A percentile compares a stretch with the other conserved stretches of the same genome.
Conservation (phyloP, 2,113 vertebrate species). For the Osmerus eperlanus region DNA sequence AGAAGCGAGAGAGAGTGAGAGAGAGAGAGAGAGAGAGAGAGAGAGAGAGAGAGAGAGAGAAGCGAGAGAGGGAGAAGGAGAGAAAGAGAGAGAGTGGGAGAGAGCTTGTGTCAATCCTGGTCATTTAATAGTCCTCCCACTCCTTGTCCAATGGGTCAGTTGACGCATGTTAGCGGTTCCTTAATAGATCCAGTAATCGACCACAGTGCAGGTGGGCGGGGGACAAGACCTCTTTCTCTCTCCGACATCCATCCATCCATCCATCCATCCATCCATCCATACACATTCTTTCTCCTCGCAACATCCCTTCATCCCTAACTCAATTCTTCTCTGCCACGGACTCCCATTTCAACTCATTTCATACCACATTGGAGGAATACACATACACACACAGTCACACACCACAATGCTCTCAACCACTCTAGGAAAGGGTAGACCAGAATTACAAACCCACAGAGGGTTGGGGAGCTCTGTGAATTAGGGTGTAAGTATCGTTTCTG, state of each 20-base stretch:
- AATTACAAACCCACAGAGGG: conserved; percentile 44
- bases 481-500: conserved; percentile 29
- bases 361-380: conserved; percentile 25
- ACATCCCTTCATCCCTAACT: no score
- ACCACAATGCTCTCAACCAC: background rate
- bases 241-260: no score
- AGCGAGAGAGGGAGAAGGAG: conserved; percentile 12
- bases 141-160: conserved; percentile 56
- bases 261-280: no score
- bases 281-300: no score
- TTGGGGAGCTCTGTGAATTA: conserved; percentile 40
- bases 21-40: background rate
- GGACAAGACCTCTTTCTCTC: conserved; percentile 5
- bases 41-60: conserved; percentile 12
- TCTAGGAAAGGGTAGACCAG: background rate
- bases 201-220: conserved; percentile 36
- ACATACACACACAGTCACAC: conserved; percentile 25
- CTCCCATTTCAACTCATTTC: conserved; percentile 51
- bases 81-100: conserved; percentile 1
- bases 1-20: background rate
- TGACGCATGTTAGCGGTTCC: conserved; percentile 57
- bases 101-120: conserved; percentile 39
- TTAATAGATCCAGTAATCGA: conserved; percentile 59
- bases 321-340: no score
- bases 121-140: conserved; percentile 61